Evolutionary conservation across 2,113 vertebrate species (phyloP), one percentile per base, ranked within the genome.

Genomic region (Mohoua ochrocephala): DNA sequence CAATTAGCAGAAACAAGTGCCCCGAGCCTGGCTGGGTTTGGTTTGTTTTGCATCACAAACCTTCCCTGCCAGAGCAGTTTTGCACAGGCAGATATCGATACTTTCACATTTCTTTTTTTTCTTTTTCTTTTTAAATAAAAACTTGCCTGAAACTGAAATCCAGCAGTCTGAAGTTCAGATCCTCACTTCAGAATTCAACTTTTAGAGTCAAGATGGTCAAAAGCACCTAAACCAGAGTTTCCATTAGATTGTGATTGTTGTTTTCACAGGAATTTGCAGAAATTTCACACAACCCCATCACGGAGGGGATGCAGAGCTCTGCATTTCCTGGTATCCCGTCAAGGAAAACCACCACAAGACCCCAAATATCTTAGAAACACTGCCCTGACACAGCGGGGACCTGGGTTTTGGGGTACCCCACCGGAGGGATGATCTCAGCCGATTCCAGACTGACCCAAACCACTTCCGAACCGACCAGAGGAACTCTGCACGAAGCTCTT

Each of bases 351-450:
- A 69, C 37, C 19, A 4, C 3, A 13, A 74, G 50, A 33, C 9
- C 26, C 84, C 59, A 63, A 15, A 74, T 4, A 9, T 37, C 30
- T 27, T 16, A n/a, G 42, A 39, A 91, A 52, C 60, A 10, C 5
- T 22, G 8, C 5, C 33, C 27, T 3, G 6, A 3, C 24, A 15
- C 53, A 30, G 12, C 0, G 0, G 6, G 28, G 13, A 10, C 10
- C 30, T 50, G 52, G 2, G 4, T 11, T 89, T 80, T 47, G 77
- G 54, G 73, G 45, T 33, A 19, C 56, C 24, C 53, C 31, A 15
- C 41, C 8, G 19, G 10, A 30, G n/a, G 70, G 45, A 37, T 64
- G 61, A 33, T 49, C 42, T 64, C 13, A 1, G 33, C 30, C 83
- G 61, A 4, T 7, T 90, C 54, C 59, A 45, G 23, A 4, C n/a